Evolutionary conservation across 2,113 vertebrate genomes (phyloP), one percentile per base, ranked within the genome.

Genomic region (Tragulus kanchil): DNA sequence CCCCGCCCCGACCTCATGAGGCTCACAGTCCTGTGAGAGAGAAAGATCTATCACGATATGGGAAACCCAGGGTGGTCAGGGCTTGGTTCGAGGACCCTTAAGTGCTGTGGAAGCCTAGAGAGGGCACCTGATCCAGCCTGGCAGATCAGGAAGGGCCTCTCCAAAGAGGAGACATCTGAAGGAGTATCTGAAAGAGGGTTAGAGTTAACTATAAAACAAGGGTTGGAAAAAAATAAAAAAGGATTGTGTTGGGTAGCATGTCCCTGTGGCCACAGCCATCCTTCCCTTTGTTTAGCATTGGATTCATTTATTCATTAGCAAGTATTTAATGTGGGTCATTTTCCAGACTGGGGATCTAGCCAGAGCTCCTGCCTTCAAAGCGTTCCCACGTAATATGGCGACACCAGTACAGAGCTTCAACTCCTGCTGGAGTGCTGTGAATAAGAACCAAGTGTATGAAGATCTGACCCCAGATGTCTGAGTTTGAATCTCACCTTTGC

Each of bases 281-380:
- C 67, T 45, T 9, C 36, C 6, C 45, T 69, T 89, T 62, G 71
- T 85, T 96, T 56, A 65, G 42, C 8, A 36, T 54, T 56, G 54
- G 45, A 93, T 45, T 90, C 16, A 92, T 54, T 94, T 65, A 52
- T 54, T 86, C n/a, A 90, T 77, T 19, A 89, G 42, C 21, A 90
- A 67, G n/a, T 96, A 75, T 87, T 79, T 79, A 64, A 88, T 77
- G 5, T 95, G 87, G 54, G 36, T 36, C 45, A 79, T 26, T 84
- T 86, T 59, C 17, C 82, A 90, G 31, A 45, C 48, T 59, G 48
- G 48, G 45, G 23, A 92, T 86, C 42, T 48, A 82, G 48, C 31
- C n/a, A 75, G 65, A 67, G 28, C 59, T 42, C 28, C 65, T 82
- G 75, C 11, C 26, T 93, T 91, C 42, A 69, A 45, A 93, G 67